Evolutionary conservation across 2,888 invertebrate species (phyloP).

Genomic region (Petrophora chlorosata): DNA sequence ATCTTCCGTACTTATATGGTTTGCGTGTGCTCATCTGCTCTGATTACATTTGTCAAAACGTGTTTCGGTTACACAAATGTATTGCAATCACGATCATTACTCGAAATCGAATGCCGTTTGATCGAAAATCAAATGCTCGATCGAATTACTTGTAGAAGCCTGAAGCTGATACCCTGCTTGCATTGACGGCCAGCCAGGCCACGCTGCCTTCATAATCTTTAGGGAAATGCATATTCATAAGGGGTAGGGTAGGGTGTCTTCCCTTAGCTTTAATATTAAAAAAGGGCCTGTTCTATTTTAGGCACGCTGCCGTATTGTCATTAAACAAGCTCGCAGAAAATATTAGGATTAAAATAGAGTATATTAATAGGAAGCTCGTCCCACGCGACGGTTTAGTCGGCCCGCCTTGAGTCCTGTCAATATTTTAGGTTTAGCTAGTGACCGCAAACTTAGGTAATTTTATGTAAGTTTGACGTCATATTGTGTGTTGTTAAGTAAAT

Average conservation of each 20-base stretch:
- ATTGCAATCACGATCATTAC: too few relatives aligned
- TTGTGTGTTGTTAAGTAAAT: too few relatives aligned
- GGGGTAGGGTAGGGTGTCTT: constrained; percentile 6
- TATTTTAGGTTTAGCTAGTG: neutral
- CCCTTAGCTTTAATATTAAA: constrained; percentile 16
- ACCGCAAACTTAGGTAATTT: neutral
- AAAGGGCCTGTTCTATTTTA: constrained; percentile 7
- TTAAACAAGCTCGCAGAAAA: constrained; percentile 8
- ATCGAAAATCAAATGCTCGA: too few relatives aligned
- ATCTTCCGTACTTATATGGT: too few relatives aligned
- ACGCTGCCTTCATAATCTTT: too few relatives aligned
- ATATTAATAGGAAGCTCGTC: neutral
- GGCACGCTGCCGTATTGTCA: constrained; percentile 5
- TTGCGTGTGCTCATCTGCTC: too few relatives aligned
- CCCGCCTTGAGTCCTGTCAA: neutral
- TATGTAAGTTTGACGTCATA: neutral
- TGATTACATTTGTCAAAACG: too few relatives aligned
- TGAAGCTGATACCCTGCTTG: too few relatives aligned
- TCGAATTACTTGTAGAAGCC: too few relatives aligned
- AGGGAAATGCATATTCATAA: constrained; percentile 22
- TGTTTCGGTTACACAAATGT: too few relatives aligned
- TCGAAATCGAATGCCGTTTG: too few relatives aligned
- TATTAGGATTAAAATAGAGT: too few relatives aligned
- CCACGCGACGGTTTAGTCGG: neutral
- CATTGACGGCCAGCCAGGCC: neutral